These are phyloP conservation scores for Chloromyia formosa DNA, from an alignment of 2,888 invertebrate species.

Conservation along the genomic window DNA sequence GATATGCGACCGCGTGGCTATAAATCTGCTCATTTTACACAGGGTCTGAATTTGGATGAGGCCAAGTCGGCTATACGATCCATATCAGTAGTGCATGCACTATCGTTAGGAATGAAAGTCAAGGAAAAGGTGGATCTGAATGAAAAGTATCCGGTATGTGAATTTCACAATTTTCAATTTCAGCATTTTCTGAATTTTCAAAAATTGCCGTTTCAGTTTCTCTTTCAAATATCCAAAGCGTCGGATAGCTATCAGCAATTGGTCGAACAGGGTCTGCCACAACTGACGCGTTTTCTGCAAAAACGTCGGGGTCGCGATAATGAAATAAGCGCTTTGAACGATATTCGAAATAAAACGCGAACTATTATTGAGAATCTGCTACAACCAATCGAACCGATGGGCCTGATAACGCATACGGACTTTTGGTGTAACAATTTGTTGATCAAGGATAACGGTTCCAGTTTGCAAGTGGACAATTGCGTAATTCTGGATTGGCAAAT, in stretches of 20 bases:
- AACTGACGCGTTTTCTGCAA: slow-evolving; percentile 76
- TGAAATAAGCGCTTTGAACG: slow-evolving; percentile 69
- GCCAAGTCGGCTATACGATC: slow-evolving; percentile 76
- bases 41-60: slow-evolving; percentile 63
- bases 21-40: slow-evolving; percentile 54
- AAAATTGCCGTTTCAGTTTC: slow-evolving; percentile 63
- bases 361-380: slow-evolving; percentile 76
- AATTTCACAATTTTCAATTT: background rate
- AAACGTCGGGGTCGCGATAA: slow-evolving; percentile 71
- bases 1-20: slow-evolving; percentile 69
- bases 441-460: slow-evolving; percentile 68
- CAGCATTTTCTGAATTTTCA: too few relatives aligned
- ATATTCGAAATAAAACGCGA: slow-evolving; percentile 73
- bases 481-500: slow-evolving; percentile 85
- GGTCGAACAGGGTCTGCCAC: slow-evolving; percentile 79
- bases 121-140: slow-evolving; percentile 61
- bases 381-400: slow-evolving; percentile 76
- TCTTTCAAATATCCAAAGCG: slow-evolving; percentile 81
- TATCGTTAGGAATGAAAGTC: slow-evolving; percentile 73
- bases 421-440: slow-evolving; percentile 85
- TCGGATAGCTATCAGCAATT: slow-evolving; percentile 83
- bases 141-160: slow-evolving; percentile 54
- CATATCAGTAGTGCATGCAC: slow-evolving; percentile 77
- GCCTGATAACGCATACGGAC: slow-evolving; percentile 82
- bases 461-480: slow-evolving; percentile 66